phyloP scores from a whole-genome alignment of 2,113 vertebrate genomes.

The Pionites leucogaster region DNA sequence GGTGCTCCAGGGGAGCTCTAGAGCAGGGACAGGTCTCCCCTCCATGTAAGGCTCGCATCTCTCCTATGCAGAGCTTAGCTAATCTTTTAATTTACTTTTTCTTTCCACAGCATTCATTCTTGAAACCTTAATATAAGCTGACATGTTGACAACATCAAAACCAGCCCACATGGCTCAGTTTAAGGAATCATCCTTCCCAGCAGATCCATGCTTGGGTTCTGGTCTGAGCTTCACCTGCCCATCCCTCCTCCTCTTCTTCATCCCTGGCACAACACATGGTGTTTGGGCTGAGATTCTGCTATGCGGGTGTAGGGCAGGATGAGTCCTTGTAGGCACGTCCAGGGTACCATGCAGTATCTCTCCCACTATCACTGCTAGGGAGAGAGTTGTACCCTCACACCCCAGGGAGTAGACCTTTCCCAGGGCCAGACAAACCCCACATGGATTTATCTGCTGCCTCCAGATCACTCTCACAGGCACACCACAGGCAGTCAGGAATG shows the following conservation, averaged over 20 bases:
- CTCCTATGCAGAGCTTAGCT: neutral
- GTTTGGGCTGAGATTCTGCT: neutral
- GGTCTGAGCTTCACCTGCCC: neutral
- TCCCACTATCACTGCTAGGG: neutral
- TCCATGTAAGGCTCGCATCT: fast-evolving
- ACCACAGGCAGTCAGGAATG: neutral
- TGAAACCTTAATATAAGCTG: neutral
- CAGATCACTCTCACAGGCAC: neutral
- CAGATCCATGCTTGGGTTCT: neutral
- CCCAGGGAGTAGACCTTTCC: neutral
- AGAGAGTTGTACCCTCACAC: neutral
- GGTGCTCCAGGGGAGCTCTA: neutral
- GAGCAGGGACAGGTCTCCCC: neutral
- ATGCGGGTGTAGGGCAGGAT: neutral
- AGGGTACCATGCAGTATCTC: neutral
- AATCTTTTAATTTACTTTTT: neutral
- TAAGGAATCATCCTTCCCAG: neutral
- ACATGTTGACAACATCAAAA: neutral
- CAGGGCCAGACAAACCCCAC: neutral
- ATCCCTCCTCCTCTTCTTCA: neutral
- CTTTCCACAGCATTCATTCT: neutral
- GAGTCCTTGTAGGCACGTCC: neutral
- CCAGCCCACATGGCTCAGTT: neutral
- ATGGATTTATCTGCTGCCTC: neutral
- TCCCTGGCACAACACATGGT: neutral